These are phyloP conservation scores for Caenorhabditis afra DNA, from an alignment of 2,888 invertebrate genomes.

Conservation along the genomic window DNA sequence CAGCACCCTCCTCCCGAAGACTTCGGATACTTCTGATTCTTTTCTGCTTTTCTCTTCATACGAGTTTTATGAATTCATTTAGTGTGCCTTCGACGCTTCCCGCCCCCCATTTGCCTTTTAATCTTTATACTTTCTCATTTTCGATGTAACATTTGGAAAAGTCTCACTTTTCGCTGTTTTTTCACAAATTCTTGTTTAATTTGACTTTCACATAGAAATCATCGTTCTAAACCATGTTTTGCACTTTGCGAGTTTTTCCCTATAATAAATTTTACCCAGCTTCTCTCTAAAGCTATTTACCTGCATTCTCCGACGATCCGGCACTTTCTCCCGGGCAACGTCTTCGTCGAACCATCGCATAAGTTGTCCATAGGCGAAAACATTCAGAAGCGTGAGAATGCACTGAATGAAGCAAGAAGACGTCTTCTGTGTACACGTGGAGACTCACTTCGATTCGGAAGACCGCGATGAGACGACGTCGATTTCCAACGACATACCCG, in stretches of 20 bases:
- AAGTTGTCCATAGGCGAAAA: conserved; percentile 65
- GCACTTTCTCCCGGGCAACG: conserved; percentile 23
- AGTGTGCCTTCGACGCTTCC: conserved; percentile 4
- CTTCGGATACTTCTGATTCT: conserved; percentile 20
- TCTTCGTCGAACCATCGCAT: conserved; percentile 67
- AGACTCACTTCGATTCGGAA: conserved; percentile 60
- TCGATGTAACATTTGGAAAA: conserved; percentile 5
- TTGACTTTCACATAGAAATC: conserved; percentile 1
- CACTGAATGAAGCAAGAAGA: conserved; percentile 54
- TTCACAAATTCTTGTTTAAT: background rate
- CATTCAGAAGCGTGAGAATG: conserved; percentile 61
- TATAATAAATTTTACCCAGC: background rate
- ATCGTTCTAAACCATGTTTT: background rate
- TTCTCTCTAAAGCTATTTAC: background rate
- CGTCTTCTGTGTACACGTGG: background rate
- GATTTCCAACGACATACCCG: conserved; percentile 74
- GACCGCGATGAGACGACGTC: conserved; percentile 71
- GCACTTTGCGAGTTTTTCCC: background rate
- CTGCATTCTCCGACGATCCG: conserved; percentile 44
- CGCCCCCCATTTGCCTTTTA: background rate
- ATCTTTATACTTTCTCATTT: background rate
- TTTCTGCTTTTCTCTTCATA: background rate
- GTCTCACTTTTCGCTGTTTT: background rate
- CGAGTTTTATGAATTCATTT: conserved; percentile 7
- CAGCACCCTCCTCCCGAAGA: conserved; percentile 32